Conservation (phyloP, 2,797 vertebrate genomes). For the Aplochiton taeniatus region DNA sequence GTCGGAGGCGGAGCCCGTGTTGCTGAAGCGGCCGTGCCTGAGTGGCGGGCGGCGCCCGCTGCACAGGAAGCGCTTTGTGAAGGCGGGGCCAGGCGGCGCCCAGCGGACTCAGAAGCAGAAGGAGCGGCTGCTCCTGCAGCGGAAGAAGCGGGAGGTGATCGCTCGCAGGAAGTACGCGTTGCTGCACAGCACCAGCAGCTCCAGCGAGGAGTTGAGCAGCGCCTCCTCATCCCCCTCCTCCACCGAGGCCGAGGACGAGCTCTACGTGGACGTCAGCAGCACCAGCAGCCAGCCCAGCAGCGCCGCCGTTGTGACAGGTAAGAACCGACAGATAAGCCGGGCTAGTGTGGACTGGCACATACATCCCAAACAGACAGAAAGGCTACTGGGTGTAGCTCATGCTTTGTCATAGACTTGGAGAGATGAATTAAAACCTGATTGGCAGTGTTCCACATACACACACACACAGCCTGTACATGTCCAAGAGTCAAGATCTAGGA, state of each 20-base stretch:
- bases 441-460: too few relatives aligned
- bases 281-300: slow-evolving; percentile 90
- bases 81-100: slow-evolving; percentile 78
- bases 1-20: slow-evolving; percentile 86
- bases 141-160: slow-evolving; percentile 93
- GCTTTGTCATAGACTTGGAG: too few relatives aligned
- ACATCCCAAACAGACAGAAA: too few relatives aligned
- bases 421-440: too few relatives aligned
- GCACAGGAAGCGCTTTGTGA: slow-evolving; percentile 91
- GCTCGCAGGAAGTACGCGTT: slow-evolving; percentile 92
- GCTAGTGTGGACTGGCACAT: too few relatives aligned
- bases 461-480: too few relatives aligned
- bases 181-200: slow-evolving; percentile 93
- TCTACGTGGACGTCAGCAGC: slow-evolving; percentile 92
- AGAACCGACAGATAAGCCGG: slow-evolving; percentile 6
- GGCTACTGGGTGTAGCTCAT: too few relatives aligned
- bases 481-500: too few relatives aligned
- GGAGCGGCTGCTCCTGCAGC: slow-evolving; percentile 91
- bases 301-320: slow-evolving; percentile 89
- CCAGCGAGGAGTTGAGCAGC: slow-evolving; percentile 91
- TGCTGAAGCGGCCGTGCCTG: slow-evolving; percentile 93
- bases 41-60: slow-evolving; percentile 75
- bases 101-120: slow-evolving; percentile 96
- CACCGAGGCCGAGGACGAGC: slow-evolving; percentile 92
- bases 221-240: slow-evolving; percentile 92